A percentile compares a stretch with the other conserved stretches of the same genome.
phyloP scores from a whole-genome alignment of 2,797 vertebrate genomes.

The Fundulus diaphanus region DNA sequence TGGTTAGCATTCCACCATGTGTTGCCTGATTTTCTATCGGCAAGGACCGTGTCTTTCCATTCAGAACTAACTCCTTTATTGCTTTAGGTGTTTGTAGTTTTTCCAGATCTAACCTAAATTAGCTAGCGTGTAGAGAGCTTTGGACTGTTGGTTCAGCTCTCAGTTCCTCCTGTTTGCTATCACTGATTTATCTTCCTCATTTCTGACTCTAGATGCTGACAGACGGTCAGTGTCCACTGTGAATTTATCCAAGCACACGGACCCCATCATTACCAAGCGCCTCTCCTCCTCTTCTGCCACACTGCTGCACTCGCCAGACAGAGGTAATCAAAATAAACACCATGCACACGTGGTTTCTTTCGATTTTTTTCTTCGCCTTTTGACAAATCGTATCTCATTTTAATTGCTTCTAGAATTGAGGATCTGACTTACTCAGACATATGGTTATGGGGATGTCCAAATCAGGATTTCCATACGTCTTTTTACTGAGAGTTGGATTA shows the following conservation, averaged over 20 bases:
- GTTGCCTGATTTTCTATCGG: conserved; percentile 21
- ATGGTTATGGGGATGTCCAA: neutral
- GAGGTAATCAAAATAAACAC: conserved; percentile 84
- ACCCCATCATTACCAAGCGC: conserved; percentile 97
- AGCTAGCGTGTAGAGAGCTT: conserved; percentile 38
- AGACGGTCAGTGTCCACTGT: conserved; percentile 96
- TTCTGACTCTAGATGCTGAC: conserved; percentile 89
- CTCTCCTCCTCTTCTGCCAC: conserved; percentile 97
- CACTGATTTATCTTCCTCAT: conserved; percentile 13
- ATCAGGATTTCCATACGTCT: neutral
- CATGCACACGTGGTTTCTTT: neutral
- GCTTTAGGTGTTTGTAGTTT: conserved; percentile 41
- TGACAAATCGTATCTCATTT: conserved; percentile 4
- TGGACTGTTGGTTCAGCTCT: conserved; percentile 27
- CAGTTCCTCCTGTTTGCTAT: neutral
- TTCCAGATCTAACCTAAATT: conserved; percentile 34
- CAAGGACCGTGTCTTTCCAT: conserved; percentile 22
- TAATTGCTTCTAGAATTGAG: neutral
- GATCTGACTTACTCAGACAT: no score
- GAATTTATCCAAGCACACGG: conserved; percentile 97
- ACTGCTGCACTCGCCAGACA: conserved; percentile 95
- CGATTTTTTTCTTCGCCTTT: neutral
- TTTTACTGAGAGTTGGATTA: neutral
- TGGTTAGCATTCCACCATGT: conserved; percentile 45
- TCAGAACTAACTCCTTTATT: conserved; percentile 51